Base-by-base conservation (phyloP, 2,113 vertebrate genomes). In the Phalacrocorax carbo region DNA sequence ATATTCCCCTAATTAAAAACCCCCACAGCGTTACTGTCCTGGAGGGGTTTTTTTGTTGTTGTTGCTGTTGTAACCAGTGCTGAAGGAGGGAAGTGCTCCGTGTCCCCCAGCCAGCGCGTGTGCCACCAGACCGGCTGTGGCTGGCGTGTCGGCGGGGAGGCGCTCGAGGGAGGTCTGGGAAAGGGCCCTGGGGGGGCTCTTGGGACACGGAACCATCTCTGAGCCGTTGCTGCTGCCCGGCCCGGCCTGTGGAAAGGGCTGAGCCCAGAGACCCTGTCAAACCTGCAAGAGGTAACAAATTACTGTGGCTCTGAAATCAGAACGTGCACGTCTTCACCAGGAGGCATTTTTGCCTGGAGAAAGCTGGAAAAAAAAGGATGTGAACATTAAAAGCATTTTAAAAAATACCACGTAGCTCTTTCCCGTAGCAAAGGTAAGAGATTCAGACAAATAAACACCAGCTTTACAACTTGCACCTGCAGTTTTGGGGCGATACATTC, bases 321-420 rank as follows among this genome's bases (percentile, higher is more conserved):
- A 51, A 62, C 27, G 69, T 21, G 82, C 48, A 70, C 36, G 18
- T 68, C 92, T 86, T 95, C 92, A 85, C 60, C 83, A 29, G 90
- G 60, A 71, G 57, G 60, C 25, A 1, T 49, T 80, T 80, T 82
- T 80, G 60, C 79, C 92, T 81, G 60, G 72, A 79, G 46, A 55
- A 51, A 86, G 88, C 72, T 93, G 85, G 69, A 83, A 93, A 48
- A 78, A 83, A 93, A 90, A 48, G 44, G 44, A 36, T 17, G 94
- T 81, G 93, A 97, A 73, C 42, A 84, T 95, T 86, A 94, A 86
- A 83, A 88, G 95, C 86, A 70, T 80, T 80, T 94, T 73, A 38
- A 81, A 76, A 66, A 91, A 81, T 19, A 82, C 27, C 6, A 0
- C 11, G 29, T 48, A 0, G 8, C 32, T 42, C 51, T 51, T 75